Conservation (phyloP, 2,888 invertebrate genomes). For the Helobdella robusta region DNA sequence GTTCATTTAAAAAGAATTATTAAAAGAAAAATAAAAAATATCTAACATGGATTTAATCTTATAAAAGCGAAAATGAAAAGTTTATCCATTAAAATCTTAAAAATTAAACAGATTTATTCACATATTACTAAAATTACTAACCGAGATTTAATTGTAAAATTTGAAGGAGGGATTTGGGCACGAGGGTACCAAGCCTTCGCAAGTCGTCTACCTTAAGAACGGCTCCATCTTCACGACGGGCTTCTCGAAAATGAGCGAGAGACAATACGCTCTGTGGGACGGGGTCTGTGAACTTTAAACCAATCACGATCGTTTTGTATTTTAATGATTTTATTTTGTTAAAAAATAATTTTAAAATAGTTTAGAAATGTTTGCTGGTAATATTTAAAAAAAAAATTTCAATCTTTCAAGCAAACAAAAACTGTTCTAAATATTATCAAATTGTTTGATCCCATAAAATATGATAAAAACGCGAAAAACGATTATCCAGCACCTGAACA, state of each 20-base stretch:
- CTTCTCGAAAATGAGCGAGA: slow-evolving; percentile 83
- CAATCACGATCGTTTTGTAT: neutral
- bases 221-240: slow-evolving; percentile 80
- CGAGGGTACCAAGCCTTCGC: slow-evolving; percentile 63
- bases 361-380: too few relatives aligned
- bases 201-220: slow-evolving; percentile 68
- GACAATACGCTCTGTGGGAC: slow-evolving; percentile 76
- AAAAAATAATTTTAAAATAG: neutral
- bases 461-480: neutral
- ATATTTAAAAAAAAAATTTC: too few relatives aligned
- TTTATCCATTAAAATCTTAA: neutral
- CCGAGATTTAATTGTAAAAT: slow-evolving; percentile 22
- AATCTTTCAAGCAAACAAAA: too few relatives aligned
- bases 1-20: neutral
- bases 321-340: neutral
- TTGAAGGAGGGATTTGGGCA: slow-evolving; percentile 73
- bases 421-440: too few relatives aligned
- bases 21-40: neutral
- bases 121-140: neutral
- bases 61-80: neutral
- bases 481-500: slow-evolving; percentile 35
- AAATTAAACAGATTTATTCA: neutral
- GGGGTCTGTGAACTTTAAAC: slow-evolving; percentile 42
- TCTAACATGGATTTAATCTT: neutral
- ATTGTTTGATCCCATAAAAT: too few relatives aligned